Evolutionary conservation across 2,888 invertebrate species (phyloP), one percentile per base, ranked within the genome.

Genomic region (Cenopis cana): DNA sequence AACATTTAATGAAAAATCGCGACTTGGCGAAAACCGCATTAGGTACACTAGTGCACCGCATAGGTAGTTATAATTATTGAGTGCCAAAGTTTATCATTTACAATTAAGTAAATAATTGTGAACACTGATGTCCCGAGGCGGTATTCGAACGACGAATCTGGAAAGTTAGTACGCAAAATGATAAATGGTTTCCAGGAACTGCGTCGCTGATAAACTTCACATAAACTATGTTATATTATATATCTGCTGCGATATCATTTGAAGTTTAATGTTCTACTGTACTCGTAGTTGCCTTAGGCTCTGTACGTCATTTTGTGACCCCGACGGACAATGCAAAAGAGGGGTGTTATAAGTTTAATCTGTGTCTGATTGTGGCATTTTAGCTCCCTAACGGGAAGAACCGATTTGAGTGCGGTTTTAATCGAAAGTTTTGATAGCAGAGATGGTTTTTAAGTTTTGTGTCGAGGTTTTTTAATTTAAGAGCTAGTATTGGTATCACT

Each of bases 141-240:
- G 49, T 33, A 50, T 67, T 33, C 29, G 17, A 69, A 57, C 57
- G 57, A n/a, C n/a, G 38, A 64, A 64, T 69, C 62, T 50, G 64
- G 52, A 18, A 64, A 59, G 64, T 69, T 65, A 57, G 64, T 18
- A 57, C 18, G 52, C 64, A 59, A 64, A 59, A 64, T 69, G 69
- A 69, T 65, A 65, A 65, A 69, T 59, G 64, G 64, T 52, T 69
- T 56, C n/a, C 38, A 68, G 17, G 29, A 59, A 52, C 52, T 14
- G 18, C 17, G 18, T 29, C 14, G 29, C 18, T 55, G 62, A 68
- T 64, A 70, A 70, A 70, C 65, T 59, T 59, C 64, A 29, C 29
- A 18, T 29, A 56, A 65, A 54, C 64, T 59, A 68, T 61, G 64
- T 64, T 62, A 49, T 52, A 24, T 24, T 52, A 24, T 24, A 12